These are phyloP conservation scores for Rhinatrema bivittatum DNA, from an alignment of 2,797 vertebrate genomes.

Conservation along the genomic window DNA sequence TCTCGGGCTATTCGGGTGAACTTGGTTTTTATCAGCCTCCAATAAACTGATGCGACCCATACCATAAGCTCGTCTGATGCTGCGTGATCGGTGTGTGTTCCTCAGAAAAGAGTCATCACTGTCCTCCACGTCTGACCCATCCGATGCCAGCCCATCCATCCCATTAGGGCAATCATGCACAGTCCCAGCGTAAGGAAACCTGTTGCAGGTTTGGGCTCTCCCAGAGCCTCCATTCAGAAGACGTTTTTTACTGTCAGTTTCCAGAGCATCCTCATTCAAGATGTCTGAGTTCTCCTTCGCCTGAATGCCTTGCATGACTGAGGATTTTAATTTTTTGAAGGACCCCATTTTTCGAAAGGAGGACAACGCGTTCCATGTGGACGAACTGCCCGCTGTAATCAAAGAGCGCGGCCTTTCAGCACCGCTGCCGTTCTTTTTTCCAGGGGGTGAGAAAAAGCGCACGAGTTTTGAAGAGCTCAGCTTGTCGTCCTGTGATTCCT, in stretches of 20 bases:
- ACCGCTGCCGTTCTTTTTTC: slow-evolving; percentile 46
- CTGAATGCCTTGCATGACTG: slow-evolving; percentile 87
- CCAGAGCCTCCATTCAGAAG: slow-evolving; percentile 24
- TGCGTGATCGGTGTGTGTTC: slow-evolving; percentile 79
- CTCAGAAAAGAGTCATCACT: slow-evolving; percentile 63
- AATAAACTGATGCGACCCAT: slow-evolving; percentile 76
- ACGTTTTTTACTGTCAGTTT: slow-evolving; percentile 6
- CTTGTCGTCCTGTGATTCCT: slow-evolving; percentile 50
- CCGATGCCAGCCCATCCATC: slow-evolving; percentile 51
- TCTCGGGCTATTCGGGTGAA: slow-evolving; percentile 15
- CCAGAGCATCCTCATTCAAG: slow-evolving; percentile 15
- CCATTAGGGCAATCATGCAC: slow-evolving; percentile 18
- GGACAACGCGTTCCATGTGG: slow-evolving; percentile 74
- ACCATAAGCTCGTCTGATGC: slow-evolving; percentile 83
- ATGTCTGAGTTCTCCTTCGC: slow-evolving; percentile 52
- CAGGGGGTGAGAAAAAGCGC: slow-evolving; percentile 71
- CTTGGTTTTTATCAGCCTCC: slow-evolving; percentile 43
- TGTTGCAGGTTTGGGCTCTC: slow-evolving; percentile 16
- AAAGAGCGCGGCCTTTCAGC: slow-evolving; percentile 53
- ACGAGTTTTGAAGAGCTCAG: slow-evolving; percentile 72
- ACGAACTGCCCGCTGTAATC: slow-evolving; percentile 49
- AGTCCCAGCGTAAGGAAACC: slow-evolving; percentile 19
- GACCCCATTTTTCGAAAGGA: slow-evolving; percentile 86
- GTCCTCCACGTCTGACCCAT: slow-evolving; percentile 61
- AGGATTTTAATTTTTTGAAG: slow-evolving; percentile 88